Conservation (phyloP, 2,888 invertebrate genomes). For the Agrotis ipsilon region DNA sequence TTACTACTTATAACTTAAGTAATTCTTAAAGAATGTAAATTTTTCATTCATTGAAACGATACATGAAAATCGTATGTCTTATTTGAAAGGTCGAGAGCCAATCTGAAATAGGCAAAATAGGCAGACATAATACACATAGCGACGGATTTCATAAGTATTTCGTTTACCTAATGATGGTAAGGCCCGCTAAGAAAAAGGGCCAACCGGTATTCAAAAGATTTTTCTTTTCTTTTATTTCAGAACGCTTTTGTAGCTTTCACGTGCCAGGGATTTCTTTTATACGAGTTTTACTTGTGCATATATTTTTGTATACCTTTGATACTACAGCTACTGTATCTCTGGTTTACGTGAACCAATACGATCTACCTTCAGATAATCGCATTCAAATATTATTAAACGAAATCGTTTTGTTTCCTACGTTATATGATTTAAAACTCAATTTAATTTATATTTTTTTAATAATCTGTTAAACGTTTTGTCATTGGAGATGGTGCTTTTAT, state of each 20-base stretch:
- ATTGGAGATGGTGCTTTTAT: not conserved
- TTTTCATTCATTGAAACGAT: constrained; percentile 13
- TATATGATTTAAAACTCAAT: not conserved
- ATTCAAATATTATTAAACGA: not conserved
- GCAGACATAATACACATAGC: constrained; percentile 27
- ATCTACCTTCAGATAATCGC: not conserved
- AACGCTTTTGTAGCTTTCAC: constrained; percentile 26
- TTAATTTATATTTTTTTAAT: not conserved
- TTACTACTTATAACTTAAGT: not conserved
- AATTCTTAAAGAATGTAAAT: not conserved
- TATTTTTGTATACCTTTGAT: not conserved
- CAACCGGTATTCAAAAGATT: constrained; percentile 40
- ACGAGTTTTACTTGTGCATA: not conserved
- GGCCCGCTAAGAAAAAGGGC: constrained; percentile 34
- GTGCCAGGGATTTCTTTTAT: constrained; percentile 35
- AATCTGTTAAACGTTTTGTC: not conserved
- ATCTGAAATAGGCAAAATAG: constrained; percentile 10
- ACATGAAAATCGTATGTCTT: constrained; percentile 2
- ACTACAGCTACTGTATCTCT: not conserved
- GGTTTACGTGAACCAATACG: not conserved
- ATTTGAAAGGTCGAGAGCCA: constrained; percentile 18
- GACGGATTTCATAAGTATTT: constrained; percentile 34
- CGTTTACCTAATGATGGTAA: constrained; percentile 43
- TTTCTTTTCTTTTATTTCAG: constrained; percentile 37
- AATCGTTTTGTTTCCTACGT: too few species aligned